These are phyloP conservation scores for Lissonota sp. DNA, from an alignment of 2,888 invertebrate genomes.

Conservation along the genomic window DNA sequence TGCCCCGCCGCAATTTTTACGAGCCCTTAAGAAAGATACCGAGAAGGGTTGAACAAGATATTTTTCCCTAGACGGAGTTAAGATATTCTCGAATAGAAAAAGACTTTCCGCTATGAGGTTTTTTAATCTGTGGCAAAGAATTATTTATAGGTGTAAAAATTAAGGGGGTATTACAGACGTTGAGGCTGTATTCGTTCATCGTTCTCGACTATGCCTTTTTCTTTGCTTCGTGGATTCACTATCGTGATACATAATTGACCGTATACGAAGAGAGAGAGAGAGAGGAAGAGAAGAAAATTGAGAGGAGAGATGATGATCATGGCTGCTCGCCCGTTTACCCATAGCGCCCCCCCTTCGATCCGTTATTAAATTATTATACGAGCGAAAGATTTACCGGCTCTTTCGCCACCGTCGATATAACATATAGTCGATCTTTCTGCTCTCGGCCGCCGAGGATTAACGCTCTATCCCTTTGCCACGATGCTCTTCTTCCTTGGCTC, in stretches of 20 bases:
- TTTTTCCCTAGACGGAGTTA: background rate
- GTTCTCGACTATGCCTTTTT: conserved; percentile 15
- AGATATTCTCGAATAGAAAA: background rate
- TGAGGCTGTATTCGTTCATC: conserved; percentile 45
- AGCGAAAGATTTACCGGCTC: conserved; percentile 77
- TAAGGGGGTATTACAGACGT: conserved; percentile 53
- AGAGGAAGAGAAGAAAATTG: conserved; percentile 63
- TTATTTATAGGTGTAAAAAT: conserved; percentile 80
- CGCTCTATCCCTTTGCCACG: conserved; percentile 39
- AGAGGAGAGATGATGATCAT: conserved; percentile 57
- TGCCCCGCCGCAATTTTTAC: too few species aligned
- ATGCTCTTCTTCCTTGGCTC: conserved; percentile 14
- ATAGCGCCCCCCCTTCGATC: conserved; percentile 65
- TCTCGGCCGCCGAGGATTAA: conserved; percentile 54
- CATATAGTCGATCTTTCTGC: conserved; percentile 39
- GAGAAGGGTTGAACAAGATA: background rate
- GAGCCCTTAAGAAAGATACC: background rate
- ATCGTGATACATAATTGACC: conserved; percentile 4
- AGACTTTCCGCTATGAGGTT: conserved; percentile 28
- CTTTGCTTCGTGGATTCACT: conserved; percentile 14
- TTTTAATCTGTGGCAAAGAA: conserved; percentile 77
- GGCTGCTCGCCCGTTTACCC: conserved; percentile 58
- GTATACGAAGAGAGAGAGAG: conserved; percentile 25
- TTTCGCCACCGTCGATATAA: conserved; percentile 73
- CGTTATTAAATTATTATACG: conserved; percentile 81